Evolutionary conservation across 2,888 invertebrate species (phyloP), one percentile per base, ranked within the genome.

Genomic region (Colletes collaris): DNA sequence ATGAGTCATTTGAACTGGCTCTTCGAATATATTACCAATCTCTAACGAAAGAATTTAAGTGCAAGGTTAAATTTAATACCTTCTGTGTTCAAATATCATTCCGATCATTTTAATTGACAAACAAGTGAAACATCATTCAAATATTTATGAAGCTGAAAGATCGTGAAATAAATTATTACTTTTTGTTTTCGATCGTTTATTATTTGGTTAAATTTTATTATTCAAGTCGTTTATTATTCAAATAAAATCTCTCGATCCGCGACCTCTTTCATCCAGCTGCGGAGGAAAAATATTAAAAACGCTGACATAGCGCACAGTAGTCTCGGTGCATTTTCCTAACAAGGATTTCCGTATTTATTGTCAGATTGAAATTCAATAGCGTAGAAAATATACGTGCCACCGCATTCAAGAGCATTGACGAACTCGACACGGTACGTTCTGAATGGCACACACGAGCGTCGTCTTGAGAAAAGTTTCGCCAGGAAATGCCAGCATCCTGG

Each of bases 401-500:
- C 8, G n/a, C 35, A 62, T 19, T 35, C 58, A n/a, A 6, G 35
- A 13, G n/a, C 4, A 16, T 13, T 19, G 27, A 1, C 52, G 37
- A 52, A 40, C 16, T 58, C 19, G 56, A 68, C n/a, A 46, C 35
- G 11, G 46, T 11, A 10, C 27, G n/a, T 8, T 58, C 6, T 67
- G 76, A 76, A 70, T 58, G 35, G 62, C 16, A 7, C n/a, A 27
- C 13, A 27, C 27, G 37, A 35, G 19, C 44, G 13, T 2, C 16
- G 50, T 66, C 55, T 53, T 40, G 56, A 70, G 72, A 78, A 64
- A 75, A 67, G 80, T 81, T 82, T 85, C 65, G 67, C 79, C 79
- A 84, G 86, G 84, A 86, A 87, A 83, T 53, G 76, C 58, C 71
- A 58, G 59, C 75, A 65, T 82, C 71, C 67, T 74, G 63, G 72